Percentiles rank a stretch among this genome's conserved stretches.
Evolutionary conservation across 1,140 invertebrate species (phyloP).

Genomic region (Bombyx mandarina): DNA sequence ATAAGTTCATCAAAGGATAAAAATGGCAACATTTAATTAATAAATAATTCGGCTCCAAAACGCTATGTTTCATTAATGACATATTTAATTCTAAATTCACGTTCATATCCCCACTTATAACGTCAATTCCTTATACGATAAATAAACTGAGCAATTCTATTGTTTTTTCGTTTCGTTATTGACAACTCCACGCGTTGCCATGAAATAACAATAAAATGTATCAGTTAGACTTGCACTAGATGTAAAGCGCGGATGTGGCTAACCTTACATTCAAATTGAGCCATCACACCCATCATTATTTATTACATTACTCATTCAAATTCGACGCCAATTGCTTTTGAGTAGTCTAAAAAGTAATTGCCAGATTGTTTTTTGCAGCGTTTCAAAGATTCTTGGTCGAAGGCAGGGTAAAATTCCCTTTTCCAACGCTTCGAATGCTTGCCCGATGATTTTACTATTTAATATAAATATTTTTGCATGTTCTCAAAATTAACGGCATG

Average conservation of each 20-base stretch:
- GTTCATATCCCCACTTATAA: background rate
- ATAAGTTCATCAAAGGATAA: no score
- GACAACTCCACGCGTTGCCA: background rate
- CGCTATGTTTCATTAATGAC: background rate
- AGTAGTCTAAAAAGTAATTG: constrained; percentile 3
- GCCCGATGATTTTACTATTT: background rate
- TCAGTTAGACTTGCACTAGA: constrained; percentile 5
- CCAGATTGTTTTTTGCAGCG: background rate
- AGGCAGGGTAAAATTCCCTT: background rate
- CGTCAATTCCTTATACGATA: background rate
- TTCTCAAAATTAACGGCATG: no score
- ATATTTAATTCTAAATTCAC: background rate
- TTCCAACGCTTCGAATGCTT: no score
- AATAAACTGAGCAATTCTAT: constrained; percentile 1
- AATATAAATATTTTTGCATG: no score
- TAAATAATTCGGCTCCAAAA: no score
- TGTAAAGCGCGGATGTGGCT: constrained; percentile 21
- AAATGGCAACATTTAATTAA: no score
- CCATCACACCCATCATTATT: constrained; percentile 25
- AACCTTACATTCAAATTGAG: constrained; percentile 30
- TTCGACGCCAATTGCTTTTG: constrained; percentile 11
- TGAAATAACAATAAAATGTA: constrained; percentile 6
- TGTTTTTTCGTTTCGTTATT: background rate
- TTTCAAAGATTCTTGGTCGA: background rate
- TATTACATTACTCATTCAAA: constrained; percentile 3